These are phyloP conservation scores for Herpetotheres cachinnans DNA, from an alignment of 2,113 vertebrate species.

Conservation along the genomic window DNA sequence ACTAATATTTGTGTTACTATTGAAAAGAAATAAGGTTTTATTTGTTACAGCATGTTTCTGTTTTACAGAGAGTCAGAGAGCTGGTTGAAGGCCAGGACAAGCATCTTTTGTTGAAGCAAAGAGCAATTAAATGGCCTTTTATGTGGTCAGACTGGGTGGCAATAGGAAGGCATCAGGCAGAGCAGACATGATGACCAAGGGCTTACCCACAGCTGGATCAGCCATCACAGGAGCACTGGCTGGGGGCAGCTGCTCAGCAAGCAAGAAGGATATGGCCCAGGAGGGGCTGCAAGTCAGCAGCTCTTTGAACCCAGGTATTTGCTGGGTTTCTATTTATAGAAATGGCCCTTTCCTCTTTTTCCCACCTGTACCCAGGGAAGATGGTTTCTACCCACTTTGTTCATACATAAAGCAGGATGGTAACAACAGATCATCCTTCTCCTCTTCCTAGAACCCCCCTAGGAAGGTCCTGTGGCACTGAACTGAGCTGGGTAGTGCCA, in stretches of 20 bases:
- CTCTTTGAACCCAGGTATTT: background rate
- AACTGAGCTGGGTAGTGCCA: background rate
- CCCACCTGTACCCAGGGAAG: background rate
- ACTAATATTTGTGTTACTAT: background rate
- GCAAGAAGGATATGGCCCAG: background rate
- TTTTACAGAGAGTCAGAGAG: background rate
- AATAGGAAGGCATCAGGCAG: background rate
- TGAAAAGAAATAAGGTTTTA: background rate
- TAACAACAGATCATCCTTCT: background rate
- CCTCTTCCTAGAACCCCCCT: background rate
- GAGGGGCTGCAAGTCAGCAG: background rate
- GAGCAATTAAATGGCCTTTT: background rate
- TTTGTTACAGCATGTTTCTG: background rate
- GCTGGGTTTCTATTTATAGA: background rate
- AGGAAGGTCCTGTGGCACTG: rapidly evolving
- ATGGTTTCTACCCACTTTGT: background rate
- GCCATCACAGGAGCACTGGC: background rate
- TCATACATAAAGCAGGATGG: background rate
- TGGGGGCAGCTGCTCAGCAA: background rate
- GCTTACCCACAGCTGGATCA: background rate
- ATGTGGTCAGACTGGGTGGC: rapidly evolving
- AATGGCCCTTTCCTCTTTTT: background rate
- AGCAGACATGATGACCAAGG: background rate
- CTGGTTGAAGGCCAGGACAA: background rate
- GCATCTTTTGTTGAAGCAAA: background rate